Base-by-base conservation (phyloP, 1,140 invertebrate species). In the Diorhabda sublineata region DNA sequence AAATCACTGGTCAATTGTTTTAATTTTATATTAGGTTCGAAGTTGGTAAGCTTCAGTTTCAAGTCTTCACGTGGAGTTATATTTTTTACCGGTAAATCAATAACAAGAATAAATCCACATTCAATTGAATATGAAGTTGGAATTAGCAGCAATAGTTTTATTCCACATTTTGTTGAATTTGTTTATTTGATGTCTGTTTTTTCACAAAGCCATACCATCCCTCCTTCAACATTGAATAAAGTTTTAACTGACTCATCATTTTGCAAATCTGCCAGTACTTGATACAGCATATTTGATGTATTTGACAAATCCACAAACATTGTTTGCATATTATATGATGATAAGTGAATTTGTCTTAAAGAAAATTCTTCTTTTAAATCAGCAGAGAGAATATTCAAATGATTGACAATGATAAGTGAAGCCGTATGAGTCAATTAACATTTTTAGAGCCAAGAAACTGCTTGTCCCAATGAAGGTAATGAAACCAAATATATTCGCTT, bases 231-330 rank as follows among this genome's bases (percentile, higher is more conserved):
- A 52, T 63, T 63, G 11, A 42, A 63, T 42, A 42, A 45, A 63
- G 61, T 63, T 60, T 60, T 2, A 60, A 1, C 58, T 60, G 42
- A 60, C 11, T 60, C 58, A 60, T 60, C 58, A 60, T 60, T 60
- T 60, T 60, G 58, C 58, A 60, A 60, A 7, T 60, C 58, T 60
- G 11, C 11, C 2, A 60, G 58, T 60, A 7, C 11, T 60, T 60
- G 5, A 7, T 63, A 42, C 61, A 61, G 57, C 47, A 52, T 9
- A 52, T 52, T 52, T 52, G 47, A 52, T 52, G 9, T 52, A 52
- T 67, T 57, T 26, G 56, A 67, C 65, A 67, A 67, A 67, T 67
- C 65, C 58, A 67, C 65, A 61, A 67, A 67, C 65, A 67, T 67
- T 65, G 45, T 8, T 26, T 52, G 47, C 2, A 2, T 65, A 4